These are phyloP conservation scores for Tenthredo scrophulariae DNA, from an alignment of 2,888 invertebrate genomes.

Conservation along the genomic window DNA sequence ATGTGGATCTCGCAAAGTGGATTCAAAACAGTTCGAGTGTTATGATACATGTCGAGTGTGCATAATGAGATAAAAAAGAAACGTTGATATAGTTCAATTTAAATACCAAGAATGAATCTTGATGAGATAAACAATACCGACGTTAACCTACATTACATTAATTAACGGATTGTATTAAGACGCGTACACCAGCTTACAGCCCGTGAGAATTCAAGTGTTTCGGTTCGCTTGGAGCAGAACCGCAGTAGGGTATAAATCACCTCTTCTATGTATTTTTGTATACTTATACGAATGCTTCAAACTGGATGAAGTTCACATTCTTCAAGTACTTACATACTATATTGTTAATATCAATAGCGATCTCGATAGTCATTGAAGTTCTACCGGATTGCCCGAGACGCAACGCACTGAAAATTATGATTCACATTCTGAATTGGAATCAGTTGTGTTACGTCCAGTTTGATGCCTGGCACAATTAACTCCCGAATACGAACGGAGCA, in stretches of 20 bases:
- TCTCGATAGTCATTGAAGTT: background rate
- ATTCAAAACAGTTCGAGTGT: background rate
- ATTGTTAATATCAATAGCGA: background rate
- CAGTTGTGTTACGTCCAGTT: background rate
- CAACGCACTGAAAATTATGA: background rate
- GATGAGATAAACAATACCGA: conserved; percentile 11
- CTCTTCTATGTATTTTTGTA: background rate
- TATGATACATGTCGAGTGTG: background rate
- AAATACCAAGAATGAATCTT: background rate
- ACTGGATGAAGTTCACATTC: background rate
- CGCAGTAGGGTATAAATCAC: background rate
- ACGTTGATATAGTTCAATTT: background rate
- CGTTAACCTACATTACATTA: conserved; percentile 31
- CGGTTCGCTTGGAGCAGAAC: conserved; percentile 37
- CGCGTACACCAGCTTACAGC: background rate
- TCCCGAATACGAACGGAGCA: background rate
- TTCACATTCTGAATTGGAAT: conserved; percentile 7
- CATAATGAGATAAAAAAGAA: conserved; percentile 6
- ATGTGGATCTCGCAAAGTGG: background rate
- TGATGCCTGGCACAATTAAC: background rate
- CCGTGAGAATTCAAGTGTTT: conserved; percentile 9
- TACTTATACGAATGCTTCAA: background rate
- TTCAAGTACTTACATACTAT: background rate
- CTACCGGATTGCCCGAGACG: background rate
- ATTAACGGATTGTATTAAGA: conserved; percentile 19